Evolutionary conservation across 2,888 invertebrate genomes (phyloP), one percentile per base, ranked within the genome.

Genomic region (Stegophylla sp.): DNA sequence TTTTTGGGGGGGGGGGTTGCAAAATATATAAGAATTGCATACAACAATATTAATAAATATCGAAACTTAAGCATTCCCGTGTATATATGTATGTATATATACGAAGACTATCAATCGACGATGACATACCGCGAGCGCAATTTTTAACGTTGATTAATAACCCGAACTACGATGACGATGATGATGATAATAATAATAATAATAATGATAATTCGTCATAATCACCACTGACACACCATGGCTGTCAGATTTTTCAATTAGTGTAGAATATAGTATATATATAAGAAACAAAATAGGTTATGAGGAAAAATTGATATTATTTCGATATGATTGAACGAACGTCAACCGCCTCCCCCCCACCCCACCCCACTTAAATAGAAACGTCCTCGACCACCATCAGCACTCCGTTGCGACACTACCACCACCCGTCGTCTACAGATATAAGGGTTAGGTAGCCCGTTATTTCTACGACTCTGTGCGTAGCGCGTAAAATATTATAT

Each of bases 201-300:
- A 67, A 67, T 67, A 34, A 67, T 45, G 43, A 28, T 51, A 69
- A 69, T 69, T 69, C 51, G 69, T 69, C 69, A 69, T 69, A 48
- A 69, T 69, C 69, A 69, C n/a, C 13, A 28, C 41, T 23, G 3
- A 3, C 15, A 28, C 51, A 13, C 48, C 67, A n/a, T 12, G 13
- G n/a, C 69, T 69, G 69, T 69, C 69, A 1, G 69, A 34, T 61
- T 61, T 61, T 61, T 61, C 61, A 61, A 61, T 61, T 61, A 61
- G 26, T 15, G 34, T 34, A 34, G 34, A 5, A 7, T 34, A 34
- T 34, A 34, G 7, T 34, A 34, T 7, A 34, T 7, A 7, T 53
- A 1, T 53, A 28, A 0, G 61, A 20, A 12, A 15, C 20, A 23
- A 56, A 45, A 28, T 28, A 28, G 28, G 28, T 7, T 56, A 20